These are phyloP conservation scores for Sapayoa aenigma DNA, from an alignment of 2,113 vertebrate species.

Conservation along the genomic window DNA sequence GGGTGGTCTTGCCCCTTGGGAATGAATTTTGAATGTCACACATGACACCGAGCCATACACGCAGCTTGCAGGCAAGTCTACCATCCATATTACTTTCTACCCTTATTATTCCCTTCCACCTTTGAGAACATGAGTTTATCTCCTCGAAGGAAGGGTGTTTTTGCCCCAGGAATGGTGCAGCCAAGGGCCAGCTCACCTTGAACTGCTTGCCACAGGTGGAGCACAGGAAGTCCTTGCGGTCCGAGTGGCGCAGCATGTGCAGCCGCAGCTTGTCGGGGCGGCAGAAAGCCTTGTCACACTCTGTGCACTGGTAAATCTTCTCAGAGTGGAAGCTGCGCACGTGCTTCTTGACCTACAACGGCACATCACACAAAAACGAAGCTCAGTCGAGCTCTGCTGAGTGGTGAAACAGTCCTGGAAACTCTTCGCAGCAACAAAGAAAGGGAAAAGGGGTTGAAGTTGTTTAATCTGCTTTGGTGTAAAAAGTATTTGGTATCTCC, in stretches of 20 bases:
- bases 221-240: conserved; percentile 97
- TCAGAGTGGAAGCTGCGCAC: conserved; percentile 97
- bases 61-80: not conserved
- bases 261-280: conserved; percentile 94
- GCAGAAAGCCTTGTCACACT: conserved; percentile 97
- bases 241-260: conserved; percentile 95
- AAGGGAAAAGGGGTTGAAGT: not conserved
- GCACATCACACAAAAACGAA: not conserved
- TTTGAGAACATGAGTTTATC: not conserved
- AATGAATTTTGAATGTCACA: not conserved
- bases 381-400: too few species aligned
- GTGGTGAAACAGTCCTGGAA: not conserved
- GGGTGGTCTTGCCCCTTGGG: not conserved
- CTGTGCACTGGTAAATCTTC: conserved; percentile 93
- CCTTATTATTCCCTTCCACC: not conserved
- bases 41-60: not conserved
- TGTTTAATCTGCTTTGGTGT: not conserved
- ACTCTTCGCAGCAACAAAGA: not conserved
- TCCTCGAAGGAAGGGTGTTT: not conserved
- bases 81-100: not conserved
- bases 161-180: not conserved
- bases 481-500: not conserved
- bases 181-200: conserved; percentile 76
- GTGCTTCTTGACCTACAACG: conserved; percentile 90
- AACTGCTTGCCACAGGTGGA: conserved; percentile 98